phyloP scores from a whole-genome alignment of 2,797 vertebrate species.

The Phaenicophaeus curvirostris region DNA sequence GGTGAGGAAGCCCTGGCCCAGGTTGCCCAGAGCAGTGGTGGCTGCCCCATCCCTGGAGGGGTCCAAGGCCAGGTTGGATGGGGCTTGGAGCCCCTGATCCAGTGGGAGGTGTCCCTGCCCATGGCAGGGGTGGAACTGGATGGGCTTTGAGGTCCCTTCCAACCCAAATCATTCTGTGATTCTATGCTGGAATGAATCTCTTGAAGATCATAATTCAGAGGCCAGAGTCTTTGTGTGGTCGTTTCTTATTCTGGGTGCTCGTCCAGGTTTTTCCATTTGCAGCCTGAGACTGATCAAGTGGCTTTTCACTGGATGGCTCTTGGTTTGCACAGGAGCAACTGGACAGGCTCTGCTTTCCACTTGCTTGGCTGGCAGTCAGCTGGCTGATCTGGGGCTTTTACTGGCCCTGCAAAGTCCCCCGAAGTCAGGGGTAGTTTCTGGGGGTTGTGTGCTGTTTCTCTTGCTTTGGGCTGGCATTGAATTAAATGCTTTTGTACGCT shows the following conservation, averaged over 20 bases:
- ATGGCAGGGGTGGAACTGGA: no score
- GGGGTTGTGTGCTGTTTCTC: background rate
- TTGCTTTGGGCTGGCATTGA: background rate
- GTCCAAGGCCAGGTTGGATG: no score
- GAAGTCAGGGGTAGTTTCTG: background rate
- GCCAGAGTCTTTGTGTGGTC: background rate
- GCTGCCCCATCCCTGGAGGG: no score
- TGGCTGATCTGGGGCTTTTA: fast-evolving
- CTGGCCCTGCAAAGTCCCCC: background rate
- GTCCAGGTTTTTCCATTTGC: background rate
- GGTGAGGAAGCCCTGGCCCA: no score
- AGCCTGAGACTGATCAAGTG: background rate
- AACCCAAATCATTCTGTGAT: no score
- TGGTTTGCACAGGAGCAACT: background rate
- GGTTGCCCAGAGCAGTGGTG: no score
- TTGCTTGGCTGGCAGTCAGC: background rate
- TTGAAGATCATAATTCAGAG: background rate
- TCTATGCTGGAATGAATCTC: background rate
- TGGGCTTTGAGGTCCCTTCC: no score
- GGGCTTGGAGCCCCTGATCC: no score
- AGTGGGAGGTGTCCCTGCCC: no score
- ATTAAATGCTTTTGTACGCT: background rate
- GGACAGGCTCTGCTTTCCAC: background rate
- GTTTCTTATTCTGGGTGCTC: background rate
- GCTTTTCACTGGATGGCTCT: background rate